phyloP scores from a whole-genome alignment of 2,888 invertebrate genomes.

The Tenthredo mesomela region DNA sequence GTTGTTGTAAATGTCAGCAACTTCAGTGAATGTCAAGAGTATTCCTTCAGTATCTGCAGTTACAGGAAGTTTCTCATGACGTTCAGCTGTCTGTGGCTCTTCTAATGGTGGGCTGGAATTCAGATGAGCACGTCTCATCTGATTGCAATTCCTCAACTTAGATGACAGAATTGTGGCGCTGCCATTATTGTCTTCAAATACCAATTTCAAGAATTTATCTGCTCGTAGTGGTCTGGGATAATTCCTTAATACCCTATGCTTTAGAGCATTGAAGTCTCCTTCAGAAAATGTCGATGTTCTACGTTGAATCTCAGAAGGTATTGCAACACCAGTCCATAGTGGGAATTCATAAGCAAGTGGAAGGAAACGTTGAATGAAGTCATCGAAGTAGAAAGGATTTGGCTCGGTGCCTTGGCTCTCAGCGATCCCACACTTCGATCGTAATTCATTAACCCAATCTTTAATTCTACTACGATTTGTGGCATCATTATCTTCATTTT shows the following conservation, averaged over 20 bases:
- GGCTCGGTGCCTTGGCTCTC: background rate
- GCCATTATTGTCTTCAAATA: constrained; percentile 20
- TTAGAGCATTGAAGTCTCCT: constrained; percentile 37
- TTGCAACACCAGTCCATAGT: too few species aligned
- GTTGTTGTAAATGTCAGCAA: too few species aligned
- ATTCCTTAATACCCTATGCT: constrained; percentile 22
- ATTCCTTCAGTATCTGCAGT: too few species aligned
- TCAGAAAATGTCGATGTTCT: constrained; percentile 35
- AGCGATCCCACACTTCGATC: background rate
- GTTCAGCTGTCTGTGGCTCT: too few species aligned
- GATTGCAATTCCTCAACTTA: constrained; percentile 33
- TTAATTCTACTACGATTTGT: background rate
- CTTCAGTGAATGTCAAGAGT: too few species aligned
- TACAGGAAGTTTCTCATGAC: too few species aligned
- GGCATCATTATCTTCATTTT: background rate
- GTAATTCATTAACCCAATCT: background rate
- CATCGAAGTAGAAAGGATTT: constrained; percentile 46
- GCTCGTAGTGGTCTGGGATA: background rate
- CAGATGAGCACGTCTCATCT: background rate
- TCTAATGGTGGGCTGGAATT: too few species aligned
- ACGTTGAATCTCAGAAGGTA: constrained; percentile 10
- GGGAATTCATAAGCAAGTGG: constrained; percentile 41
- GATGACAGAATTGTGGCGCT: constrained; percentile 23
- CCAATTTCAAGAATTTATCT: constrained; percentile 47
- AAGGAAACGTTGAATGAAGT: constrained; percentile 45